Conservation (phyloP, 2,113 vertebrate species). For the Noturus placidus region DNA sequence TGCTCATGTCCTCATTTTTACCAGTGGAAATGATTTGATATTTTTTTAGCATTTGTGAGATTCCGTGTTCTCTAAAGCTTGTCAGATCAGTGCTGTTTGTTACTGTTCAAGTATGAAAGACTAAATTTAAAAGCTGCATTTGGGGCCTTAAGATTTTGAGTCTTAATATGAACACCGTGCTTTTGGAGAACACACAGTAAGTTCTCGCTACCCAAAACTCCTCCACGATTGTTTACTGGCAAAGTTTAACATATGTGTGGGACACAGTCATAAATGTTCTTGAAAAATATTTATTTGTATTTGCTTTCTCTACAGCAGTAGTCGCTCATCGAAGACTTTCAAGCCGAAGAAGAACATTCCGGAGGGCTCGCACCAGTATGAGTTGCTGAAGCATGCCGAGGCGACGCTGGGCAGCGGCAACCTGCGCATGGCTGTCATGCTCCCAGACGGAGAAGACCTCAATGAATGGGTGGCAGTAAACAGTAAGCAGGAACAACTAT, state of each 20-base stretch:
- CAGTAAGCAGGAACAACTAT: conserved; percentile 71
- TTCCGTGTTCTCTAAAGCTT: neutral
- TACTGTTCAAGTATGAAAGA: neutral
- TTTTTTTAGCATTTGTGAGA: neutral
- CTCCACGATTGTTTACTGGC: neutral
- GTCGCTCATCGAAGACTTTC: conserved; percentile 86
- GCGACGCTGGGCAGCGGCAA: conserved; percentile 85
- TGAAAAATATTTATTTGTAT: neutral
- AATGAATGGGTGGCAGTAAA: conserved; percentile 88
- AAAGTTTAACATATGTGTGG: no score
- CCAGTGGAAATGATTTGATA: neutral
- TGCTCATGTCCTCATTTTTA: neutral
- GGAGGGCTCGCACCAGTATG: conserved; percentile 84
- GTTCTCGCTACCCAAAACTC: neutral
- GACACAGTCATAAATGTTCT: neutral
- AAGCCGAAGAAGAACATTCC: conserved; percentile 90
- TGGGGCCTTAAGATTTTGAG: neutral
- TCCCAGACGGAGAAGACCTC: conserved; percentile 83
- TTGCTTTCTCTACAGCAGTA: conserved; percentile 69
- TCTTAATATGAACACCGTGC: neutral
- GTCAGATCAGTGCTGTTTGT: neutral
- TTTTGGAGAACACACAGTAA: neutral
- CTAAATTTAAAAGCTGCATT: neutral
- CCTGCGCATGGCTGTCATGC: conserved; percentile 83
- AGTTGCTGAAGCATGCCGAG: conserved; percentile 84